Base-by-base conservation (phyloP, 2,113 vertebrate genomes). In the Otus sunia region DNA sequence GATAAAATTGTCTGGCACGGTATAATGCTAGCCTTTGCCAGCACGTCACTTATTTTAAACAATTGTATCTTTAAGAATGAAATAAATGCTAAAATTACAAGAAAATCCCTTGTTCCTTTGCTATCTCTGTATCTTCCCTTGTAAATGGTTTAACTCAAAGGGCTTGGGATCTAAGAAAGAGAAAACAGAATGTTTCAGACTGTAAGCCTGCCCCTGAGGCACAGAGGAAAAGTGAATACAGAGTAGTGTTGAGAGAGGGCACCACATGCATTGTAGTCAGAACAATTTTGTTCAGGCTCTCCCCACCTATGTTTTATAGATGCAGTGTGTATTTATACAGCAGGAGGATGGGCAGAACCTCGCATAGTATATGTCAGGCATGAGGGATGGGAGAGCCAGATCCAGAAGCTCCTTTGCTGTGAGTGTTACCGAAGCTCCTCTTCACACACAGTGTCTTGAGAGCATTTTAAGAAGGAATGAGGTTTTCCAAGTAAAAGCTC, bases 1-100 rank as follows among this genome's bases (percentile, higher is more conserved):
- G 95, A 95, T 96, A 97, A 96, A 96, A 88, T n/a, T 89, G 63
- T 58, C 87, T 96, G 95, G 95, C 91, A 67, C 4, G 0, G 73
- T 29, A 2, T 10, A 63, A 78, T 3, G 6, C 32, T 29, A 79
- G 88, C 71, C 26, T 90, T 85, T 96, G 93, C 93, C 95, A 96
- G 94, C 77, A 84, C 67, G 49, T 68, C 32, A 18, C 59, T 93
- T 88, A 60, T 82, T 94, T 92, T 75, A 84, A 81, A 84, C 79
- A 95, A 62, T 20, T 85, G 66, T 32, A 52, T 90, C 68, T 93
- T 87, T 90, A 72, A 95, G 86, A 80, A 79, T 69, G 66, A 89
- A 86, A 85, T 82, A 92, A 88, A 86, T 39, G 73, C 69, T 90
- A 86, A 96, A 94, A 91, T 88, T 90, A 91, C 91, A 97, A 91